Evolutionary conservation across 2,888 invertebrate genomes (phyloP).

Genomic region (Ceramica pisi): DNA sequence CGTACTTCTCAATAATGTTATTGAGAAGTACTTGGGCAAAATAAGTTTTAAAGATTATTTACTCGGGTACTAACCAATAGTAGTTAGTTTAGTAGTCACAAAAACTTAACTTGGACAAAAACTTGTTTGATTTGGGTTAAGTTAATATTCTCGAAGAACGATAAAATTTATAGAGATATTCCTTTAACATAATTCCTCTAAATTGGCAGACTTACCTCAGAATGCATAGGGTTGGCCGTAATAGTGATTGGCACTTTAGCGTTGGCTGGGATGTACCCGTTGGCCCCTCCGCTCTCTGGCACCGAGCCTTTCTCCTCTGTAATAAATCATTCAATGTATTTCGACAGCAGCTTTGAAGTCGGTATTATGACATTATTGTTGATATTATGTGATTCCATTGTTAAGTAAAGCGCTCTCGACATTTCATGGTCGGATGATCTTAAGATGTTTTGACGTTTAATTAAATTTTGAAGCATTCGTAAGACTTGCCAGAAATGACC

Average conservation of each 20-base stretch:
- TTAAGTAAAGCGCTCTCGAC: conserved; percentile 34
- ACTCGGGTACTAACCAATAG: too few relatives aligned
- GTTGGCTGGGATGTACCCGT: conserved; percentile 85
- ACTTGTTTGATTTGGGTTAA: not conserved
- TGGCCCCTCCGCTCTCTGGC: conserved; percentile 81
- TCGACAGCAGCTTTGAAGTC: conserved; percentile 57
- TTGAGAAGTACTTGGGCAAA: too few relatives aligned
- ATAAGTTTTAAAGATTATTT: too few relatives aligned
- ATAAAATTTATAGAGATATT: not conserved
- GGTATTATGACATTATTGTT: conserved; percentile 52
- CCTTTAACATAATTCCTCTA: conserved; percentile 20
- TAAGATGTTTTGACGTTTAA: conserved; percentile 38
- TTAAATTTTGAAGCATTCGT: conserved; percentile 26
- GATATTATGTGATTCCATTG: conserved; percentile 48
- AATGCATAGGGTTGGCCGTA: conserved; percentile 94
- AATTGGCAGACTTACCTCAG: conserved; percentile 89
- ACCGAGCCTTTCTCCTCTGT: conserved; percentile 86
- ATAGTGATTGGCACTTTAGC: conserved; percentile 92
- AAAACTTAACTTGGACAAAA: not conserved
- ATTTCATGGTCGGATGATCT: conserved; percentile 37
- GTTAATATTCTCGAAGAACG: not conserved
- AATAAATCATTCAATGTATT: conserved; percentile 68
- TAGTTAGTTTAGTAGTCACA: not conserved
- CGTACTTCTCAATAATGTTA: too few relatives aligned
- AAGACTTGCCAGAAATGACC: not conserved